Percentiles rank a stretch among this genome's conserved stretches.
Evolutionary conservation across 2,888 invertebrate species (phyloP).

Genomic region (Conchocele bisecta): DNA sequence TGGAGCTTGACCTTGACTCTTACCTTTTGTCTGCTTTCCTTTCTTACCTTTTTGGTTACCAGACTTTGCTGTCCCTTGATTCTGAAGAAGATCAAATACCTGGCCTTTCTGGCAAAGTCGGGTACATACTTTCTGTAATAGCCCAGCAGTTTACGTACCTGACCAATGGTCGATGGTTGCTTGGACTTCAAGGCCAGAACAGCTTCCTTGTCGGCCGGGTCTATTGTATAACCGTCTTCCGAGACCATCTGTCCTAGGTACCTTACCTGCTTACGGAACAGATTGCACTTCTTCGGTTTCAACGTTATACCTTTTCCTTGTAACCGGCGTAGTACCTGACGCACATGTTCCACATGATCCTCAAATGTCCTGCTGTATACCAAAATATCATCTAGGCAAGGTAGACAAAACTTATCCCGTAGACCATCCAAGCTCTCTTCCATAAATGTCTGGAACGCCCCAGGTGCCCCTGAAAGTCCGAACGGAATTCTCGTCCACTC

Average conservation of each 20-base stretch:
- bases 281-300: slow-evolving; percentile 46
- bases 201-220: slow-evolving; percentile 41
- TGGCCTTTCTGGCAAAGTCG: slow-evolving; percentile 44
- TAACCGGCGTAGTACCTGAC: slow-evolving; percentile 41
- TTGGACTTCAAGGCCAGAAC: slow-evolving; percentile 29
- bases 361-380: slow-evolving; percentile 50
- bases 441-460: slow-evolving; percentile 51
- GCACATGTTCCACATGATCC: slow-evolving; percentile 49
- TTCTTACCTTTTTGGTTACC: slow-evolving; percentile 5
- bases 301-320: slow-evolving; percentile 44
- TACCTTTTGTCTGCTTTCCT: slow-evolving; percentile 8
- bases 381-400: slow-evolving; percentile 55
- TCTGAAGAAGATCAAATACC: slow-evolving; percentile 49
- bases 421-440: slow-evolving; percentile 35
- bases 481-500: slow-evolving; percentile 51
- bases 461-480: slow-evolving; percentile 46
- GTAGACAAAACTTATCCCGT: slow-evolving; percentile 39
- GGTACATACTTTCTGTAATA: slow-evolving; percentile 46
- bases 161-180: slow-evolving; percentile 32
- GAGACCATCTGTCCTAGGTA: slow-evolving; percentile 56
- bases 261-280: slow-evolving; percentile 47
- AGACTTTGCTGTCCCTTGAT: not conserved
- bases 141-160: slow-evolving; percentile 37
- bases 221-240: slow-evolving; percentile 39
- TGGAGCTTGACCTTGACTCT: slow-evolving; percentile 7